These are phyloP conservation scores for Glyptemys insculpta DNA, from an alignment of 2,797 vertebrate species.

Conservation along the genomic window DNA sequence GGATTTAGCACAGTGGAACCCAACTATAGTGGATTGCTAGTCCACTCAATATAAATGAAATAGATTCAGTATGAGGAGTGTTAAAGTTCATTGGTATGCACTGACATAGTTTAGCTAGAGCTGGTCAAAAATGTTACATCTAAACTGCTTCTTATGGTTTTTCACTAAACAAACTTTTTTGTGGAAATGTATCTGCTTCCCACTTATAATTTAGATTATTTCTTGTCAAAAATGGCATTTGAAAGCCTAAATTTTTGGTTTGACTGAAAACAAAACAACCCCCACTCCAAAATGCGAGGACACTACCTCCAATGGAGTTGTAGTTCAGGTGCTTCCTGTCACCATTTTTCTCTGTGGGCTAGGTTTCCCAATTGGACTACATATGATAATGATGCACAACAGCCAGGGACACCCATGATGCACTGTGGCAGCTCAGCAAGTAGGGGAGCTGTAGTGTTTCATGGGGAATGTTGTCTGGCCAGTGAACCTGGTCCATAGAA, in stretches of 20 bases:
- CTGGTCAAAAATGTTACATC: background rate
- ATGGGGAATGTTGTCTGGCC: background rate
- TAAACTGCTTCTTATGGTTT: background rate
- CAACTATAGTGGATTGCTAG: background rate
- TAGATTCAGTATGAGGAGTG: background rate
- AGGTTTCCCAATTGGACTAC: background rate
- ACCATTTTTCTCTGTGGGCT: background rate
- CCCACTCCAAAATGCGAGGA: background rate
- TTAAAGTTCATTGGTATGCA: rapidly evolving
- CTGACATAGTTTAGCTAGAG: background rate
- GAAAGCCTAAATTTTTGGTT: background rate
- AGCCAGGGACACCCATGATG: background rate
- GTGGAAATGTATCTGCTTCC: background rate
- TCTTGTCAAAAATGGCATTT: background rate
- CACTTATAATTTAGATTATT: background rate
- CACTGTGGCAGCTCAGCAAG: background rate
- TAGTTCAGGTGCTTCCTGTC: too few relatives aligned
- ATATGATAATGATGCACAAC: rapidly evolving
- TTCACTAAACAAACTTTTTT: background rate
- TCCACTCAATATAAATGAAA: background rate
- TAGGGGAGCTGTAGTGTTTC: background rate
- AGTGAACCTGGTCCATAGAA: too few relatives aligned
- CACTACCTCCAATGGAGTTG: background rate
- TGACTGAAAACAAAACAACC: background rate
- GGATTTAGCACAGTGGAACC: background rate